Conservation (phyloP, 1,140 invertebrate genomes). For the Leptoteleia sp. region DNA sequence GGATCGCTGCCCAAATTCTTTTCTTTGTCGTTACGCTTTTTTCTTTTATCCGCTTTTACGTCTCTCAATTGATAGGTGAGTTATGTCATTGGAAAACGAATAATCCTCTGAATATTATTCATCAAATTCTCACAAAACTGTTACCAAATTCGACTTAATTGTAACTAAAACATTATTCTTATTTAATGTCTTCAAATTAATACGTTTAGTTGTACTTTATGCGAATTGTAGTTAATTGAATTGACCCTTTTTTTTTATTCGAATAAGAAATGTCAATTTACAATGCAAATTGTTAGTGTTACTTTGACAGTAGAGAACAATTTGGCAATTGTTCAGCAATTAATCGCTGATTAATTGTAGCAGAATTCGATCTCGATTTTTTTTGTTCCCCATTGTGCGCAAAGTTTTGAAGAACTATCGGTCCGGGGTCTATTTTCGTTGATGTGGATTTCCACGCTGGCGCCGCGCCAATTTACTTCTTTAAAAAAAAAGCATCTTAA, state of each 20-base stretch:
- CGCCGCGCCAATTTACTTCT: slow-evolving; percentile 37
- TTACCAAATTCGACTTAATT: too few species aligned
- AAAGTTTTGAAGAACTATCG: slow-evolving; percentile 32
- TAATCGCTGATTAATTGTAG: background rate
- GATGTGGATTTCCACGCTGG: slow-evolving; percentile 53
- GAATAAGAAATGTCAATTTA: too few species aligned
- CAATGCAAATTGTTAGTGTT: too few species aligned
- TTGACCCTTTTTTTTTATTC: too few species aligned
- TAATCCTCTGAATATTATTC: too few species aligned
- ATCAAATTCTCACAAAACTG: too few species aligned
- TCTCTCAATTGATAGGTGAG: slow-evolving; percentile 40
- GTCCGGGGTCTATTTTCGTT: slow-evolving; percentile 54
- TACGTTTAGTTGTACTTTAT: too few species aligned
- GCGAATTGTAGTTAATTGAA: too few species aligned
- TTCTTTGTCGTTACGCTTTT: slow-evolving; percentile 14
- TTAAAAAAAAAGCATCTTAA: slow-evolving; percentile 35
- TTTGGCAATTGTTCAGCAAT: slow-evolving; percentile 1
- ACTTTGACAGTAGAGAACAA: too few species aligned
- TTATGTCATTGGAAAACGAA: too few species aligned
- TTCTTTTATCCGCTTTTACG: slow-evolving; percentile 7
- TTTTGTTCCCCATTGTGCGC: slow-evolving; percentile 4
- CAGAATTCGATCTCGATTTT: slow-evolving; percentile 1
- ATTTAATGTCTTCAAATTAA: too few species aligned
- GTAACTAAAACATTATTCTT: too few species aligned
- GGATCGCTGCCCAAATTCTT: slow-evolving; percentile 61